Base-by-base conservation (phyloP, 2,888 invertebrate genomes). In the Acleris holmiana region DNA sequence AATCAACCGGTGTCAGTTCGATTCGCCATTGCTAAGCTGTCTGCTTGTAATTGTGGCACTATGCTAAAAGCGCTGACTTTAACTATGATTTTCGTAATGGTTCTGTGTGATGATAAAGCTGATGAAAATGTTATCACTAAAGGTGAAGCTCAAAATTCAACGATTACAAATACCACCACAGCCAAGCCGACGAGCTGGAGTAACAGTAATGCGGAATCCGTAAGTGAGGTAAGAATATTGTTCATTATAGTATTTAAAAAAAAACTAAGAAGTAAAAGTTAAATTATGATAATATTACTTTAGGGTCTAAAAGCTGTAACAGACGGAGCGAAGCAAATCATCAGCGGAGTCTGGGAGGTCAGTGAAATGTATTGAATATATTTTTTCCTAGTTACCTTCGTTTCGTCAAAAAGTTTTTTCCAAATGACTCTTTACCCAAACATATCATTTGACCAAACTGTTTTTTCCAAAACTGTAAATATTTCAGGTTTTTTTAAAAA, bases 21-120 rank as follows among this genome's bases (percentile, higher is more conserved):
- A 35, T 60, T 60, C 59, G 49, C 25, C 44, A 41, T 49, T 18
- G 54, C 54, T 10, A 18, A 29, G 49, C 25, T 21, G 59, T 35
- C 35, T 18, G 44, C 19, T 44, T 49, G 10, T 47, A 10, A 18
- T 53, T 63, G n/a, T 29, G 59, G 23, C 47, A 61, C 41, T 29
- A 66, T 66, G 66, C 57, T 55, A 23, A 61, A 61, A 48, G 15
- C 41, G 8, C 48, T 66, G 18, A 48, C 29, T 61, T 57, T 61
- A 10, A 29, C 57, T 6, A 15, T 57, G 41, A 25, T 66, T 53
- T 41, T 66, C 46, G 51, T 44, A 25, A 15, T 46, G 17, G 66
- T 62, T 58, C 13, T 49, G 21, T 50, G 61, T 23, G 57, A 66
- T 35, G 47, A 61, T 19, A 56, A 35, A 50, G 18, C 7, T n/a